Evolutionary conservation across 2,113 vertebrate species (phyloP), one percentile per base, ranked within the genome.

Genomic region (Epinephelus cyanopodus): DNA sequence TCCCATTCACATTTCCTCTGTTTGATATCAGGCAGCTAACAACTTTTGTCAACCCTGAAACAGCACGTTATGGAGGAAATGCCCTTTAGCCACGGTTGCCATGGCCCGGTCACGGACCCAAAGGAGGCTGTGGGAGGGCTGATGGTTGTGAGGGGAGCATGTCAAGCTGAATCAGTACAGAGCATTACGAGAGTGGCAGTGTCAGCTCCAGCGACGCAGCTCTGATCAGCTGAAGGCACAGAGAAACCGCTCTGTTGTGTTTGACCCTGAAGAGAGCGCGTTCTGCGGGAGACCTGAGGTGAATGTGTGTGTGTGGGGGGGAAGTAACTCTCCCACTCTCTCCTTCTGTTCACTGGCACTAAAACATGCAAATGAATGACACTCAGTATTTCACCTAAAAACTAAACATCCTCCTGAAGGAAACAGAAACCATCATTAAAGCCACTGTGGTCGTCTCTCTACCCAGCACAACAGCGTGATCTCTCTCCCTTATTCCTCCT

Each of bases 11-110:
- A 53, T 47, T 81, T 54, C 54, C 42, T 84, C 50, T 57, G 60
- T 75, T 69, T 9, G 80, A 57, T 67, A 62, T 54, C 18, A 56
- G 1, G 6, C 67, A 47, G 3, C 66, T 71, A 82, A 86, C 72
- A 78, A 39, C 58, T 77, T 85, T 52, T 84, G 86, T 89, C 90
- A 84, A 50, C 61, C 65, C 3, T 79, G 83, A 70, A 80, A 56
- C 75, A 76, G 70, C 63, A 4, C 67, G 80, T 85, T 70, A 70
- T 0, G 23, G 74, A 71, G 82, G 82, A 86, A 76, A 84, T 83
- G 48, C 47, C 29, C 48, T 66, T 72, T 85, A 37, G 53, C 29
- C 64, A 83, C 8, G 67, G 76, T 25, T 79, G 86, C 74, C 58
- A 48, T 45, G 63, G 19, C 14, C 63, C 4, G 12, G 19, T 25